phyloP scores from a whole-genome alignment of 2,113 vertebrate species.

The Cyanoramphus novaezelandiae region DNA sequence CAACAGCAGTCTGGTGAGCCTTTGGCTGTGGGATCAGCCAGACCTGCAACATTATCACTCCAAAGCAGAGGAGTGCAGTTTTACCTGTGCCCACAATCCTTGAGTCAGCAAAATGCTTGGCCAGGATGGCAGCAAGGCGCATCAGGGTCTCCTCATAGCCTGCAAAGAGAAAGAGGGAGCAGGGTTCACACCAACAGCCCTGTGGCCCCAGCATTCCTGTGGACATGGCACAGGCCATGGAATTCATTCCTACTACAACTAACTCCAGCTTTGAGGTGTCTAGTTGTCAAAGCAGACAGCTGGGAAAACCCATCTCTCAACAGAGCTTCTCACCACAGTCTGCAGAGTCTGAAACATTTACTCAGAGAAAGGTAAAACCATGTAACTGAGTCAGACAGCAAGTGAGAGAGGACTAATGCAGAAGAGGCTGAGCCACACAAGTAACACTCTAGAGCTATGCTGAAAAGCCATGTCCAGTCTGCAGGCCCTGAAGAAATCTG shows the following conservation, averaged over 20 bases:
- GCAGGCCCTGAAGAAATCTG: background rate
- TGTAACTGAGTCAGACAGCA: accelerated
- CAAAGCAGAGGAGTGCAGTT: background rate
- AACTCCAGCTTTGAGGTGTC: background rate
- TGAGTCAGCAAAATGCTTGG: slow-evolving; percentile 94
- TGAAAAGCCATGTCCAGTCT: background rate
- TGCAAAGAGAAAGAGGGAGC: slow-evolving; percentile 51
- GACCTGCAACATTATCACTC: background rate
- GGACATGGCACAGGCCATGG: background rate
- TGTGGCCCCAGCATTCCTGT: background rate
- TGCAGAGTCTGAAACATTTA: background rate
- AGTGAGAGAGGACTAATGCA: background rate
- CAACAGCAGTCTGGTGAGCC: background rate
- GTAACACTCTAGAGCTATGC: background rate
- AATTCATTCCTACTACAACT: background rate
- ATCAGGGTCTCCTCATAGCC: slow-evolving; percentile 93
- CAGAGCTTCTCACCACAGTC: background rate
- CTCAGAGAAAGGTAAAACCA: background rate
- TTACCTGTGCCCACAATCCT: slow-evolving; percentile 95
- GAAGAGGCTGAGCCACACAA: background rate
- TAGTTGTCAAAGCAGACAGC: background rate
- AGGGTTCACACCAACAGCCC: background rate
- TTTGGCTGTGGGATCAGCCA: background rate
- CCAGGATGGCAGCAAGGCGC: slow-evolving; percentile 91
- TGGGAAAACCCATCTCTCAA: background rate